Conservation (phyloP, 2,797 vertebrate genomes). For the Mareca strepera region DNA sequence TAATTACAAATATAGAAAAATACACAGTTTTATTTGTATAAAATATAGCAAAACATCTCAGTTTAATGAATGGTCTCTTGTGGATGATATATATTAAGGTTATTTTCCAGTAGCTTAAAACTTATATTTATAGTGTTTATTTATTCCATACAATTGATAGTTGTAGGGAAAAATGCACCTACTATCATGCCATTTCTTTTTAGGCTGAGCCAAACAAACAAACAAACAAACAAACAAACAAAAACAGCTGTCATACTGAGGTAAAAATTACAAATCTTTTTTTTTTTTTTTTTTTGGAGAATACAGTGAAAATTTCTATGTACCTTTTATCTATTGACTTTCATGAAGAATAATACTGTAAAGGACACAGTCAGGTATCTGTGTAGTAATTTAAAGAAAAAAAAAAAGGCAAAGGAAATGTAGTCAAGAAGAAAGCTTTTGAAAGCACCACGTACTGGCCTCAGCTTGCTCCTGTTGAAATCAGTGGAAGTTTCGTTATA, state of each 20-base stretch:
- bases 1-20: not conserved
- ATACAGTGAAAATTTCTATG: not conserved
- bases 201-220: not conserved
- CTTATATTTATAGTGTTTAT: not conserved
- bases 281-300: not conserved
- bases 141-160: not conserved
- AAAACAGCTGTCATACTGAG: not conserved
- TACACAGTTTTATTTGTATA: not conserved
- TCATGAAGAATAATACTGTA: rapidly evolving
- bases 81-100: not conserved
- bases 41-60: not conserved
- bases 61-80: not conserved
- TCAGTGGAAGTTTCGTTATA: not conserved
- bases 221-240: no score
- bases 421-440: not conserved
- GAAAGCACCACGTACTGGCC: not conserved
- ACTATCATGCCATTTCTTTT: not conserved
- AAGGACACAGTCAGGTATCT: not conserved
- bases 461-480: not conserved
- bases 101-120: not conserved
- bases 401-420: not conserved
- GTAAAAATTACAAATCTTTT: not conserved
- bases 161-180: not conserved
- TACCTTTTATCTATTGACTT: not conserved
- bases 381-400: not conserved